Evolutionary conservation across 2,797 vertebrate species (phyloP).

Genomic region (Hoplostethus mediterraneus): DNA sequence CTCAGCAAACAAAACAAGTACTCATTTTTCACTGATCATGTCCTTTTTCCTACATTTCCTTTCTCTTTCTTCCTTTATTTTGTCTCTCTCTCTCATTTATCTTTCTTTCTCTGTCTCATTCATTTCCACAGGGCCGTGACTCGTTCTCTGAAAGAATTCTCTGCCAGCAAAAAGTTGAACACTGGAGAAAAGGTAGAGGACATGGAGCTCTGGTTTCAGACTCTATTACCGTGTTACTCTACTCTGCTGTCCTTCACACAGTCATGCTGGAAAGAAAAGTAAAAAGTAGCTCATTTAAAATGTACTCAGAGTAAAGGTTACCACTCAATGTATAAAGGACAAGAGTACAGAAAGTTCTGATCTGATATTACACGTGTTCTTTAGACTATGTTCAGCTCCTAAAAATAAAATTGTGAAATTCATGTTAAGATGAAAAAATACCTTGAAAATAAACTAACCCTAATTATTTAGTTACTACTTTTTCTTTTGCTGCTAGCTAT

Average conservation of each 20-base stretch:
- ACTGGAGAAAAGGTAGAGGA: conserved; percentile 95
- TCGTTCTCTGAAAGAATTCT: conserved; percentile 97
- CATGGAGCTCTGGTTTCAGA: not conserved
- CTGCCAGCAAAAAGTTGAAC: conserved; percentile 98
- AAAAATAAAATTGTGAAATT: too few species aligned
- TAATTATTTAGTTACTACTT: too few species aligned
- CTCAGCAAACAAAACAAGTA: too few species aligned
- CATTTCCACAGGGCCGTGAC: conserved; percentile 90
- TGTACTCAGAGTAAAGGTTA: too few species aligned
- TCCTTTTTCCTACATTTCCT: not conserved
- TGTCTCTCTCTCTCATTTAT: not conserved
- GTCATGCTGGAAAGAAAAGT: not conserved
- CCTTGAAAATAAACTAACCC: too few species aligned
- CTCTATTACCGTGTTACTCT: not conserved
- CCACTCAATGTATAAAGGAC: too few species aligned
- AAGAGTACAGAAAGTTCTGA: too few species aligned
- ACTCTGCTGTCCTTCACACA: conserved; percentile 3
- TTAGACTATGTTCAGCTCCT: too few species aligned
- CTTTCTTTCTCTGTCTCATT: conserved; percentile 6
- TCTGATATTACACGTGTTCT: too few species aligned
- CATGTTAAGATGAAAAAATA: too few species aligned
- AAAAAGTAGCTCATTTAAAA: not conserved
- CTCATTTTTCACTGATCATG: not conserved
- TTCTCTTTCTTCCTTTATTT: too few species aligned
- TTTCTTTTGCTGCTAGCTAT: too few species aligned